Evolutionary conservation across 2,113 vertebrate species (phyloP), one percentile per base, ranked within the genome.

Genomic region (Varanus salvator): DNA sequence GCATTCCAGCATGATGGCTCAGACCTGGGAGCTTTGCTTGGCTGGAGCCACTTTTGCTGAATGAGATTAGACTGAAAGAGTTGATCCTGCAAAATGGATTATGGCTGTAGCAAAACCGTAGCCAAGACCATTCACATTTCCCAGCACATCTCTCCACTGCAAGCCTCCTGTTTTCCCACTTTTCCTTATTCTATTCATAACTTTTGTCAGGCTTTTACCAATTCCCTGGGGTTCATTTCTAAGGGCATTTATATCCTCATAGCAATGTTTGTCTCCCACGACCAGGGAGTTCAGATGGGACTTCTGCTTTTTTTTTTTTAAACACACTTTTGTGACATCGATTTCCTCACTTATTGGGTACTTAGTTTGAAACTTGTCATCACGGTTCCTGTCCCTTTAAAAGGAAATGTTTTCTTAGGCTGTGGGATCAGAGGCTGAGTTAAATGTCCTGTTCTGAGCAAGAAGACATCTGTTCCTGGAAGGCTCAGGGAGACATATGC

Each of bases 301-400:
- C n/a, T 57, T 31, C 72, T 84, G 25, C n/a, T 84, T n/a, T 48
- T 78, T 34, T 14, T 0, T 1, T 21, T n/a, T 68, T 12, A 29
- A 14, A 74, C 85, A 54, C 85, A 71, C 38, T 69, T 71, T 71
- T 75, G n/a, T 78, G 90, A 48, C 64, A 74, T 75, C 64, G 3
- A 4, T 81, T 87, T 77, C 72, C 72, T 77, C 27, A 34, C 80
- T 29, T 0, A 1, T 3, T 23, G 34, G 23, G 15, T 3, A n/a
- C 44, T 14, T 78, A 44, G 44, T 23, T 9, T 29, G 48, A 78
- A 57, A 25, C 34, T 69, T 48, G 21, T 48, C 72, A 85, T 69
- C 44, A 76, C 57, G 14, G 84, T 89, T 78, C 60, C 74, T 71
- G 44, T 29, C 81, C 80, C 52, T 84, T 78, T 60, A 84, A 84